phyloP scores from a whole-genome alignment of 2,113 vertebrate genomes.

The Anolis sagrei region DNA sequence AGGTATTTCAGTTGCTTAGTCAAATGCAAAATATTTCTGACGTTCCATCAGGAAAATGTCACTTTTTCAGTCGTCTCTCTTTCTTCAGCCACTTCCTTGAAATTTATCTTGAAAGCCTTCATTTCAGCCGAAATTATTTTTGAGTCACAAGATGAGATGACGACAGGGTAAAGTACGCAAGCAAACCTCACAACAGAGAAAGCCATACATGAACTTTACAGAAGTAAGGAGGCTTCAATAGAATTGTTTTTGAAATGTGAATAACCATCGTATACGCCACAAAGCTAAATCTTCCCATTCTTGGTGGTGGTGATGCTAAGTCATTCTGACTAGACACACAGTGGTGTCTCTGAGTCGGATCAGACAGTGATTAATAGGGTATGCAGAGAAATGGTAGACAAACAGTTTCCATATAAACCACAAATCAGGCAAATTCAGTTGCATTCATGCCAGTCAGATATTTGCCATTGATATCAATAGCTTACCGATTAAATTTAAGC shows the following conservation, averaged over 20 bases:
- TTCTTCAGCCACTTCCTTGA: background rate
- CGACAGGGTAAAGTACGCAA: background rate
- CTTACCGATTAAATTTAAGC: background rate
- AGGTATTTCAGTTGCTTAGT: slow-evolving; percentile 39
- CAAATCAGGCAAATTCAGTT: background rate
- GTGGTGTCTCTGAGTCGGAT: background rate
- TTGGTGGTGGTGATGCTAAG: slow-evolving; percentile 8
- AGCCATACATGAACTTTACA: background rate
- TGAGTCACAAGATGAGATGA: background rate
- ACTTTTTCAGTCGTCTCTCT: slow-evolving; percentile 27
- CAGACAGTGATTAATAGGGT: slow-evolving; percentile 21
- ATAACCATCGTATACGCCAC: background rate
- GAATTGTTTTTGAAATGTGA: slow-evolving; percentile 29
- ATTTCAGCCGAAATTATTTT: slow-evolving; percentile 18
- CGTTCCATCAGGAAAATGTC: slow-evolving; percentile 43
- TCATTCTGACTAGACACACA: slow-evolving; percentile 20
- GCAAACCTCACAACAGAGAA: background rate
- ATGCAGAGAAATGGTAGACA: background rate
- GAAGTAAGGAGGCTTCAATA: slow-evolving; percentile 2
- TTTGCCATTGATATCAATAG: background rate
- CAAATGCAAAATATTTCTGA: slow-evolving; percentile 24
- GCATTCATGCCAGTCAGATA: background rate
- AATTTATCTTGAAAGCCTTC: slow-evolving; percentile 8
- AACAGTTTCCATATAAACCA: background rate
- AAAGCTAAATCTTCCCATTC: background rate